Evolutionary conservation across 1,140 invertebrate species (phyloP).

Genomic region (Pachypsylla venusta): DNA sequence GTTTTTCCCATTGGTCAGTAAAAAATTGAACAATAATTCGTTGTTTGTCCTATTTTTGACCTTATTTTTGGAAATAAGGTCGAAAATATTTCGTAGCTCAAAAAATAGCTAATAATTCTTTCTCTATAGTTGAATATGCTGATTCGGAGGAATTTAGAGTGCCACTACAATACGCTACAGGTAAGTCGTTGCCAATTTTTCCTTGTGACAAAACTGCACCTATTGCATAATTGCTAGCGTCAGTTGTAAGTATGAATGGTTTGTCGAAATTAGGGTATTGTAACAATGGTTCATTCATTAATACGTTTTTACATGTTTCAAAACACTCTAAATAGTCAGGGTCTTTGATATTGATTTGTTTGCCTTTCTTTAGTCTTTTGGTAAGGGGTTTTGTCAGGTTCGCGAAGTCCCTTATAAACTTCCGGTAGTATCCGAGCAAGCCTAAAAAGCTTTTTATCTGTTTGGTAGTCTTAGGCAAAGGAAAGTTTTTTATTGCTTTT

Average conservation of each 20-base stretch:
- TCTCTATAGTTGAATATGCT: conserved; percentile 24
- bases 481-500: conserved; percentile 26
- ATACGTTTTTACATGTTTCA: no score
- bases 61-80: conserved; percentile 28
- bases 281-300: conserved; percentile 23
- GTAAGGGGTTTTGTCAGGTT: no score
- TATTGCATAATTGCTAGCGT: conserved; percentile 16
- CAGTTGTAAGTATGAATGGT: conserved; percentile 25
- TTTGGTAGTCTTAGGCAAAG: no score
- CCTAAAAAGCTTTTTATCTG: no score
- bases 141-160: conserved; percentile 23
- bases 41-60: no score
- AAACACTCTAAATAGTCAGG: no score
- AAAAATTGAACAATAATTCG: no score
- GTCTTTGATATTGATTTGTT: no score
- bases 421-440: no score
- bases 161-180: conserved; percentile 24
- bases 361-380: no score
- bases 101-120: conserved; percentile 27
- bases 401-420: no score
- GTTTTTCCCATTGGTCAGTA: no score
- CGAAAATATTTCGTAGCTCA: conserved; percentile 29
- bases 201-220: conserved; percentile 26
- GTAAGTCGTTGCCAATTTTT: conserved; percentile 23
- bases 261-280: conserved; percentile 23